phyloP scores from a whole-genome alignment of 2,113 vertebrate species.

The Saimiri boliviensis region DNA sequence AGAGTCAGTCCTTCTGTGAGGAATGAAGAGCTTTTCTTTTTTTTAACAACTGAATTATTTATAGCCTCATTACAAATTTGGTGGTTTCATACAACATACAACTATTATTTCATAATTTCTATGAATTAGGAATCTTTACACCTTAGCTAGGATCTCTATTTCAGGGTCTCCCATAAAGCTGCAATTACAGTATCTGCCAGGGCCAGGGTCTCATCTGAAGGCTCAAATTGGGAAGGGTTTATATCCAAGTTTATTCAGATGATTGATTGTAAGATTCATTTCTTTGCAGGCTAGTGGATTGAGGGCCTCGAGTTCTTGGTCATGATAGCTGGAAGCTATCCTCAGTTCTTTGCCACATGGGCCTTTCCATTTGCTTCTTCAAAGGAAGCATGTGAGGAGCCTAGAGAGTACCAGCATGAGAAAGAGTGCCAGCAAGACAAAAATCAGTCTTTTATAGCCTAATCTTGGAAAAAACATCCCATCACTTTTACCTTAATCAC shows the following conservation, averaged over 20 bases:
- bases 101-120: neutral
- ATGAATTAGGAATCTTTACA: neutral
- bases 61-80: slow-evolving; percentile 1
- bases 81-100: neutral
- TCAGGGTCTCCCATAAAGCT: neutral
- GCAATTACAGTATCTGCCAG: neutral
- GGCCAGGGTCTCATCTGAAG: neutral
- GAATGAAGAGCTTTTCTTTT: neutral
- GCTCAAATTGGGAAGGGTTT: neutral
- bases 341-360: neutral
- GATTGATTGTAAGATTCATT: neutral
- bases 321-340: neutral
- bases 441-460: neutral
- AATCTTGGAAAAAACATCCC: neutral
- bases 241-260: neutral
- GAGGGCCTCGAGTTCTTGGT: neutral
- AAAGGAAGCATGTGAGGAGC: neutral
- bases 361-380: neutral
- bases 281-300: neutral
- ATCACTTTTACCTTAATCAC: slow-evolving; percentile 1
- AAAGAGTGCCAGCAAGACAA: neutral
- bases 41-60: neutral
- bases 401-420: neutral
- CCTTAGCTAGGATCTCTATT: neutral
- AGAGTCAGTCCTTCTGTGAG: neutral